These are phyloP conservation scores for Tenualosa thibaudeaui DNA, from an alignment of 2,797 vertebrate species.

Conservation along the genomic window DNA sequence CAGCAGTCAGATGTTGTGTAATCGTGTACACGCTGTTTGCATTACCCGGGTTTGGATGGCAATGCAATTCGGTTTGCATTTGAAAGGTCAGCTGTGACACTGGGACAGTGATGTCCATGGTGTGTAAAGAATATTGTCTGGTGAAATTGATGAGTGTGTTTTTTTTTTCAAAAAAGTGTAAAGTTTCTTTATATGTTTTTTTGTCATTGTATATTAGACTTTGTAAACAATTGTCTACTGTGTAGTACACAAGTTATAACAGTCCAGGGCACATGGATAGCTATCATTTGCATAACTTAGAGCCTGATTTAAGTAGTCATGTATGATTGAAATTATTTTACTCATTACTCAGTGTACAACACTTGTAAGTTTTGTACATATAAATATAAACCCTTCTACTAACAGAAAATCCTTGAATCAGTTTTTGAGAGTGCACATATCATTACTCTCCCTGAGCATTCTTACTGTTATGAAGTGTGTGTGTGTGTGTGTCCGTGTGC, in stretches of 20 bases:
- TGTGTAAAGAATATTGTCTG: neutral
- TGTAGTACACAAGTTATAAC: neutral
- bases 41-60: neutral
- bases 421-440: neutral
- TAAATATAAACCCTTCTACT: neutral
- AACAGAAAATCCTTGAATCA: neutral
- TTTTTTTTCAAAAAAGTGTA: neutral
- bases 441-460: too few species aligned
- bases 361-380: neutral
- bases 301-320: neutral
- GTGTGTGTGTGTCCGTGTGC: neutral
- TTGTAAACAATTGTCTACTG: neutral
- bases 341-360: neutral
- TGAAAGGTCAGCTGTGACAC: conserved; percentile 2
- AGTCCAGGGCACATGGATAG: neutral
- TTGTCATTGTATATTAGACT: neutral
- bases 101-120: neutral
- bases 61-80: neutral
- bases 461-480: neutral
- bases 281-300: neutral
- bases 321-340: neutral
- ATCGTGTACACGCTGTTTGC: neutral
- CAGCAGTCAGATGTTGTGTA: neutral
- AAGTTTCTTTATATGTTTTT: neutral
- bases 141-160: neutral